phyloP scores from a whole-genome alignment of 2,113 vertebrate genomes.

The Ictalurus punctatus region DNA sequence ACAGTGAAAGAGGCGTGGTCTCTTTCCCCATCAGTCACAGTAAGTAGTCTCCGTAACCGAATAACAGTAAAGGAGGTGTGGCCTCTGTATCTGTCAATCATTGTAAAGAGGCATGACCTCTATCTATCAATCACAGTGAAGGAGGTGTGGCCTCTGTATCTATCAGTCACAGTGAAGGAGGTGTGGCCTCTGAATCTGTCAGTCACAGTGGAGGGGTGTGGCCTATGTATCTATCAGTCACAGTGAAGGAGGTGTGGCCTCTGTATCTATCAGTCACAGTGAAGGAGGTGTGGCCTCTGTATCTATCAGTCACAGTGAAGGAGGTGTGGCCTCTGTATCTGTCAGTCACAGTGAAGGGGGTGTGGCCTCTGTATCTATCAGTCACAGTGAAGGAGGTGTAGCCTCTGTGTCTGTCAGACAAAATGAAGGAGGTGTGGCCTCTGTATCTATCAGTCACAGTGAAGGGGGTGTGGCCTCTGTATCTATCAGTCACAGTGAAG shows the following conservation, averaged over 20 bases:
- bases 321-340: not conserved
- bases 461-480: not conserved
- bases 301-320: not conserved
- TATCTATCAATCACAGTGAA: not conserved
- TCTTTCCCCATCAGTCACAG: not conserved
- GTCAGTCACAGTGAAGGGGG: not conserved
- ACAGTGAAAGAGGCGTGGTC: not conserved
- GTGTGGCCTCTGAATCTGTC: not conserved
- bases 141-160: not conserved
- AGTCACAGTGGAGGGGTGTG: not conserved
- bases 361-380: not conserved
- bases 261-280: not conserved
- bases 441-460: not conserved
- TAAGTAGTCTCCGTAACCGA: too few species aligned
- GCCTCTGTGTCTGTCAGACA: not conserved
- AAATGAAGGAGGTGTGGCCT: not conserved
- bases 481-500: not conserved
- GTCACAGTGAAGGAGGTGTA: not conserved
- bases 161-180: not conserved
- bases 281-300: not conserved
- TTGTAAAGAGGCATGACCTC: not conserved
- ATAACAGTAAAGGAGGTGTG: not conserved
- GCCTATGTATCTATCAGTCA: not conserved
- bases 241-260: not conserved
- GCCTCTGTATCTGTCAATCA: not conserved